Evolutionary conservation across 2,113 vertebrate genomes (phyloP), one percentile per base, ranked within the genome.

Genomic region (Lanius collurio): DNA sequence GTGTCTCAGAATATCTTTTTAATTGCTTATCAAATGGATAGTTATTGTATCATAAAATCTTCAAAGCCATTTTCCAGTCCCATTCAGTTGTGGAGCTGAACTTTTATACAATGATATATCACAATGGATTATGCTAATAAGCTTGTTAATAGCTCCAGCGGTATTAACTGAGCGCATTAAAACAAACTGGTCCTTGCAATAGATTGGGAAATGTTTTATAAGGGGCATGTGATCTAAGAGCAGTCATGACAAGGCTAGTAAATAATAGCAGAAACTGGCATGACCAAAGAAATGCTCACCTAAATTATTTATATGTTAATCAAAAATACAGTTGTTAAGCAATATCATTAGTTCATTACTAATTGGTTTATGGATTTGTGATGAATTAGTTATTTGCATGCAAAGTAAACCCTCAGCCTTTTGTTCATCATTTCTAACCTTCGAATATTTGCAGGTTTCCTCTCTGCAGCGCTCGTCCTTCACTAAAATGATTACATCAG

Each of bases 251-350:
- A 96, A 91, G 95, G 64, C 89, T 91, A 83, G 95, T 97, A 97
- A 98, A 97, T 98, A 93, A 97, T 79, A 84, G 87, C 90, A 65
- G 91, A 65, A 91, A 62, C 91, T 84, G 81, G 41, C 78, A 57
- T 87, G 93, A 96, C 95, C 67, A 83, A 86, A 97, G 95, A 95
- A 92, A 95, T 74, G 85, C 78, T 96, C 74, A 46, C 63, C 73
- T 98, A 82, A 98, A 98, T 98, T 97, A 98, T 98, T 98, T 94
- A 98, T 96, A 70, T 93, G 37, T 95, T 96, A 94, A 97, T 98
- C 97, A 97, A 86, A 97, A 96, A 96, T 90, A 92, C 95, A 92
- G 94, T 93, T 83, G 85, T 93, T 94, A 83, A 93, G 91, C 67
- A 79, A 94, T 93, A 96, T 95, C 94, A 78, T 96, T 95, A 97